Percentiles rank a stretch among this genome's conserved stretches.
Evolutionary conservation across 2,113 vertebrate species (phyloP).

Genomic region (Dolichallabes microphthalmus): DNA sequence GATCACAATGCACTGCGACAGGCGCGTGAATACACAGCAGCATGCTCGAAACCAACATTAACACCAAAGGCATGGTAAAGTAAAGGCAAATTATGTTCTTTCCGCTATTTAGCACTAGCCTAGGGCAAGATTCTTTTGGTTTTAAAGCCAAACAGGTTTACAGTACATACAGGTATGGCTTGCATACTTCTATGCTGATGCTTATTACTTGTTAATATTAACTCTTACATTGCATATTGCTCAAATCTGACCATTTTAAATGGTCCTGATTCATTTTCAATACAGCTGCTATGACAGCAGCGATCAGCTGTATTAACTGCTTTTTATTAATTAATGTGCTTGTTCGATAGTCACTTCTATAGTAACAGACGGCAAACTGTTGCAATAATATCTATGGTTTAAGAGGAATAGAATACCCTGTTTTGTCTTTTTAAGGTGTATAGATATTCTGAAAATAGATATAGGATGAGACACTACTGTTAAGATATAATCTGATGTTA

Average conservation of each 20-base stretch:
- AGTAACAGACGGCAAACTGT: no score
- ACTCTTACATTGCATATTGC: not conserved
- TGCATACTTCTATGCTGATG: not conserved
- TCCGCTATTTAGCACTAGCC: not conserved
- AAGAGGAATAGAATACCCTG: no score
- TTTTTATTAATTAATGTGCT: not conserved
- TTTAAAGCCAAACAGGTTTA: not conserved
- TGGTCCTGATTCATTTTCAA: not conserved
- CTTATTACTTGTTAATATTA: not conserved
- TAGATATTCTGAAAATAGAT: no score
- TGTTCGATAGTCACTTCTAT: not conserved
- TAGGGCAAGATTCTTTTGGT: not conserved
- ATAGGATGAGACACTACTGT: no score
- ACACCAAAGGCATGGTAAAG: not conserved
- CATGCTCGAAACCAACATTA: not conserved
- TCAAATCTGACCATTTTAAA: not conserved
- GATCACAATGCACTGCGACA: constrained; percentile 1
- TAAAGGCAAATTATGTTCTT: not conserved
- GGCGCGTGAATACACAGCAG: constrained; percentile 7
- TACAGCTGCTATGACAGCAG: not conserved
- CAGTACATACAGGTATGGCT: no score
- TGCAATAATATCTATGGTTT: no score
- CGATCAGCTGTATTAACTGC: not conserved
- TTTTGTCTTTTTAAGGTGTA: no score
- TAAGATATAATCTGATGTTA: no score